phyloP scores from a whole-genome alignment of 35 echinoderm and acorn worm species.

The Apostichopus japonicus region DNA sequence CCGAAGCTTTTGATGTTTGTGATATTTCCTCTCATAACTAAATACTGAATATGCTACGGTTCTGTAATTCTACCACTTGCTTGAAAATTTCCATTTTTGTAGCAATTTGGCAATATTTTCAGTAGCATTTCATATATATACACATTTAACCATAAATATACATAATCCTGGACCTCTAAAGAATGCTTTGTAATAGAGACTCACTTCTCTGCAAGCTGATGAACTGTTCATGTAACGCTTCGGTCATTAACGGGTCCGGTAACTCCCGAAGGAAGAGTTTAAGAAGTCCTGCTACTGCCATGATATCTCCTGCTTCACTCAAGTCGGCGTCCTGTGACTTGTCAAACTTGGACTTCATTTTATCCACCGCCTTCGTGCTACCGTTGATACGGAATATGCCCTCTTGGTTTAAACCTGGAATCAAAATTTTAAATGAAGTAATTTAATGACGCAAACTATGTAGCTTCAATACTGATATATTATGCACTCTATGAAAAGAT shows the following conservation, averaged over 20 bases:
- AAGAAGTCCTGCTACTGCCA: conserved; percentile 95
- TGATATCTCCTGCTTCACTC: conserved; percentile 91
- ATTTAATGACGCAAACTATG: too few species aligned
- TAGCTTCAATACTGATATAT: too few species aligned
- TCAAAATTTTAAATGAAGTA: neutral
- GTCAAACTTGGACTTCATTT: conserved; percentile 79
- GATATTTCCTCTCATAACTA: too few species aligned
- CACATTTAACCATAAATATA: too few species aligned
- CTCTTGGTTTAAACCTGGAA: conserved; percentile 89
- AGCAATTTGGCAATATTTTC: too few species aligned
- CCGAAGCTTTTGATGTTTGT: too few species aligned
- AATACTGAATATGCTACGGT: too few species aligned
- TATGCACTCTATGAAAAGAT: too few species aligned
- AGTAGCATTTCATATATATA: too few species aligned
- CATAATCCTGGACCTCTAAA: too few species aligned
- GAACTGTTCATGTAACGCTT: conserved; percentile 75
- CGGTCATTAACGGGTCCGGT: conserved; percentile 83
- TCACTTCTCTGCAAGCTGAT: conserved; percentile 81
- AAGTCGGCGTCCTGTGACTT: conserved; percentile 82
- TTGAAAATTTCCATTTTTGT: too few species aligned
- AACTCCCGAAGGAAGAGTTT: conserved; percentile 93
- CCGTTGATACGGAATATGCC: conserved; percentile 99
- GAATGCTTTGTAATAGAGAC: neutral
- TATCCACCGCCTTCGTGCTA: conserved; percentile 90
- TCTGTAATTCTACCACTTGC: too few species aligned